Conservation (phyloP, 2,113 vertebrate species). For the Balaeniceps rex region DNA sequence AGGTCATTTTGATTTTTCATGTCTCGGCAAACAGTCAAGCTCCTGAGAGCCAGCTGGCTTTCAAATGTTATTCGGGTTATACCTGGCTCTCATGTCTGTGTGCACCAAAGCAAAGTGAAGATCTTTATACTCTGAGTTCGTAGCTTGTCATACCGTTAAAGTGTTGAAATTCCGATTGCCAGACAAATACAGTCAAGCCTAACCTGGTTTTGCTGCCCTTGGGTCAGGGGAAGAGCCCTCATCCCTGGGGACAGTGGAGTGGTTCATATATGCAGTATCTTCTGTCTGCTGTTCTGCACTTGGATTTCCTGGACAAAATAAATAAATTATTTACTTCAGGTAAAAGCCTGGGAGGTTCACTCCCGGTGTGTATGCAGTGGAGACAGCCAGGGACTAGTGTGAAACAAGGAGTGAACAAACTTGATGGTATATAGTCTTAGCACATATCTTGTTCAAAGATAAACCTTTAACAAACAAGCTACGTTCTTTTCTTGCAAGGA, state of each 20-base stretch:
- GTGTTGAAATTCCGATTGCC: neutral
- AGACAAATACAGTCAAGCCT: neutral
- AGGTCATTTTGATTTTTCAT: neutral
- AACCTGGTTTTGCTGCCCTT: neutral
- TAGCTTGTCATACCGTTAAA: neutral
- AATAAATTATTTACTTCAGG: neutral
- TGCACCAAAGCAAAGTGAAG: neutral
- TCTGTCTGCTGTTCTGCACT: neutral
- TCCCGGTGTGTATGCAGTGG: neutral
- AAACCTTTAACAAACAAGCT: neutral
- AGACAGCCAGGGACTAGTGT: neutral
- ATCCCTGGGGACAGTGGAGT: neutral
- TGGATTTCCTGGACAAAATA: neutral
- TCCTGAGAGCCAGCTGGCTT: neutral
- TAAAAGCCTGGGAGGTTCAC: neutral
- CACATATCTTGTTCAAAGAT: neutral
- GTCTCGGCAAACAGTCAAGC: neutral
- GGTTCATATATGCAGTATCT: neutral
- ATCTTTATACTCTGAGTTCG: neutral
- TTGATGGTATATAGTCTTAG: neutral
- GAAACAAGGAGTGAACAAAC: neutral
- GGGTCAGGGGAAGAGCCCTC: neutral
- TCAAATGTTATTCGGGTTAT: neutral
- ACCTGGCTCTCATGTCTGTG: neutral
- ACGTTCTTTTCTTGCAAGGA: neutral